phyloP scores from a whole-genome alignment of 2,113 vertebrate species.

The Rhodinocichla rosea region DNA sequence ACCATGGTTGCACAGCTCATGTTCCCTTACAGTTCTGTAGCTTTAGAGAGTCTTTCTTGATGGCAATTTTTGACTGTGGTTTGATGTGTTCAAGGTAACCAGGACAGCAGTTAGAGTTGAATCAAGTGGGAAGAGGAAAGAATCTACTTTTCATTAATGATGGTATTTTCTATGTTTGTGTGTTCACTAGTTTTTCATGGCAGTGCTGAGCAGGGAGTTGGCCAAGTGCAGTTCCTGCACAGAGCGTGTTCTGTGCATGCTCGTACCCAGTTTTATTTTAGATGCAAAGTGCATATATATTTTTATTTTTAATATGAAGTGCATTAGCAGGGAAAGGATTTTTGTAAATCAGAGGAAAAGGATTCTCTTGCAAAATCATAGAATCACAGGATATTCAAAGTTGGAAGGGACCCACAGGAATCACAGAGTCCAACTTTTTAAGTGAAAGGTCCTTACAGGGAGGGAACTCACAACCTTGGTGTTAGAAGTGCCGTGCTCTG shows the following conservation, averaged over 20 bases:
- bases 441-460: not conserved
- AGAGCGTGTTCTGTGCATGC: fast-evolving
- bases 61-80: not conserved
- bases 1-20: fast-evolving
- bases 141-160: not conserved
- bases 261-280: not conserved
- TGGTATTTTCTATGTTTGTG: not conserved
- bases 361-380: not conserved
- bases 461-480: not conserved
- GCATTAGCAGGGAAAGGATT: not conserved
- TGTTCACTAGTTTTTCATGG: not conserved
- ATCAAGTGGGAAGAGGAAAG: not conserved
- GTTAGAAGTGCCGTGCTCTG: not conserved
- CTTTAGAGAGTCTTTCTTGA: not conserved
- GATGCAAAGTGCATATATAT: not conserved
- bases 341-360: not conserved
- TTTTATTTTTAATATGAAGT: not conserved
- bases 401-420: not conserved
- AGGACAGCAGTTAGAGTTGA: not conserved
- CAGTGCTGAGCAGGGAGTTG: not conserved
- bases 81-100: not conserved
- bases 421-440: not conserved
- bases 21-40: not conserved
- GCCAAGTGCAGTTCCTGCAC: not conserved
- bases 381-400: not conserved